Evolutionary conservation across 1,140 invertebrate genomes (phyloP), one percentile per base, ranked within the genome.

Genomic region (Sinella curviseta): DNA sequence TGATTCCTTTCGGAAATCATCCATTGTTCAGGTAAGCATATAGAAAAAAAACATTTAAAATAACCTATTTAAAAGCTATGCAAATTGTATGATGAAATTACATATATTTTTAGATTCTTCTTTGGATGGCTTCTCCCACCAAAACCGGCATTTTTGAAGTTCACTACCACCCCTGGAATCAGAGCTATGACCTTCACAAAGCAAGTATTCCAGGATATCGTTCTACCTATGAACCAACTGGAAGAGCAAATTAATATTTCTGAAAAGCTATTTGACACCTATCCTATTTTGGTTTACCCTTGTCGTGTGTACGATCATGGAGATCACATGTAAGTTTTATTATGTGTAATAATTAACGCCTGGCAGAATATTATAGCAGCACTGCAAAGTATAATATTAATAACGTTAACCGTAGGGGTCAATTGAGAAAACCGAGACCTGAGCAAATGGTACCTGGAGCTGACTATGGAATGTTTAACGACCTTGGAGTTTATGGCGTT

Each of bases 201-300:
- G 78, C 88, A 88, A 84, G 89, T 90, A 0, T 90, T 90, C 82
- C 89, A 90, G 84, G 89, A 90, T 80, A 90, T 90, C 74, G 89
- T 90, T 0, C 85, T 90, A 67, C 89, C 89, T 1, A 87, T 90
- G 74, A 86, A 88, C 76, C 86, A 88, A 80, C 82, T 90, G 12
- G 88, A 89, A 82, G 86, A 89, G 16, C 89, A 90, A 83, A 89
- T 90, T 67, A 84, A 89, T 48, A 86, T 86, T 28, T 86, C 87
- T 24, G 88, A 88, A 70, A 84, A 88, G 79, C 83, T 90, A 1
- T 90, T 90, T 81, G 87, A 90, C 80, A 86, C 86, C 0, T 90
- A 88, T 84, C 89, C 89, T 0, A 83, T 90, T 17, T 83, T 90
- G 30, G 86, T 90, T 54, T 90, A 90, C 83, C 89, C 89, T n/a